Evolutionary conservation across 2,888 invertebrate species (phyloP), one percentile per base, ranked within the genome.

Genomic region (Cosmorhoe ocellata): DNA sequence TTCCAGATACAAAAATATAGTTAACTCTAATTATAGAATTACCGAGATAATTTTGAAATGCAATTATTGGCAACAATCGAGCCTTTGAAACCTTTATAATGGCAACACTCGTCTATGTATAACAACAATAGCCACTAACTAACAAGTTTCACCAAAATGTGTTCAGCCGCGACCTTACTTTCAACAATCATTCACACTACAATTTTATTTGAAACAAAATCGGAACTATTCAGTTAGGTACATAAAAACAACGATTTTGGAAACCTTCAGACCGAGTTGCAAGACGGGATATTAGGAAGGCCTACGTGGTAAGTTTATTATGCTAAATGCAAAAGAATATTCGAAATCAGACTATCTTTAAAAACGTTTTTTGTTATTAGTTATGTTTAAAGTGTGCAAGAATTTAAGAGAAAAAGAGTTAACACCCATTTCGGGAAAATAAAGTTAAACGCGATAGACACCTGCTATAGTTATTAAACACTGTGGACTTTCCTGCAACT

Each of bases 151-250:
- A 55, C 47, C 24, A 36, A 33, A 44, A 45, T 27, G 37, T 51
- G 12, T 51, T 22, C 39, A 56, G 54, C 46, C 41, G 58, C 48
- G 54, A 47, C 47, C 43, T n/a, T 44, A 49, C 24, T 11, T 56
- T 56, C 39, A 55, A 48, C 49, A 32, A 32, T 55, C 57, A 56
- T 54, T 52, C 44, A 53, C 51, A 59, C 56, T 56, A 52, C 52
- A 61, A 54, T 51, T 48, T 60, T 61, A 61, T 44, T 61, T 60
- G 72, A 77, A 71, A 78, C 76, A 77, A 73, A 71, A 56, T 64
- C 62, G 65, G 66, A 18, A 39, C n/a, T 38, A 33, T 31, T 36
- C n/a, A 33, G 32, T 33, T 30, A 33, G 33, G 7, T 33, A 33
- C 33, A 18, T 18, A 14, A 14, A 40, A 7, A 38, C 14, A 26